Base-by-base conservation (phyloP, 2,888 invertebrate genomes). In the Unio pictorum region DNA sequence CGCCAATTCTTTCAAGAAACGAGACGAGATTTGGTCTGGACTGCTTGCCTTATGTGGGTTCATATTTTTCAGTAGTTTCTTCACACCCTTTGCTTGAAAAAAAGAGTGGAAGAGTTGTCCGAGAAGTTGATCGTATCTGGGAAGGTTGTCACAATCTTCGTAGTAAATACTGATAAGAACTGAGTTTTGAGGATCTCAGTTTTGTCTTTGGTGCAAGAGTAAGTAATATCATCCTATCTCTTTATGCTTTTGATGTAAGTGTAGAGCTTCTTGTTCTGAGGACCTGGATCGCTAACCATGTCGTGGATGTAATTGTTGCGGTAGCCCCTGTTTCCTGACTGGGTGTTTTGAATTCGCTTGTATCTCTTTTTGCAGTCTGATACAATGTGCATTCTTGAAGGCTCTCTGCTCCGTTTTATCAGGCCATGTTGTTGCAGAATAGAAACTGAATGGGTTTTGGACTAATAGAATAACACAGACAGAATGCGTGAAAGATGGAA, bases 11-110 rank as follows among this genome's bases (percentile, higher is more conserved):
- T 71, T 67, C 58, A 76, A 45, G 59, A 69, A 60, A 20, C 71
- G n/a, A 3, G 74, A 20, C 3, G 59, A 59, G 45, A 74, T 68
- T n/a, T 23, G 20, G 56, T 68, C 72, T 18, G 70, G 72, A n/a
- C 72, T 71, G 15, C 59, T 26, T 23, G 71, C 67, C 55, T 74
- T 73, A 45, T 72, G 57, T 18, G 72, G 71, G 54, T 76, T 61
- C 20, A 74, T 61, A 28, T 68, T 56, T 20, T 61, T 17, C 3
- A 74, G 71, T 6, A 63, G 11, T 54, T 63, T 63, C 61, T 11
- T 61, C 18, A 61, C 28, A 34, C 61, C 61, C 8, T 7, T 28
- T 26, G 17, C 34, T 28, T 28, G 4, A 20, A 62, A 45, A 45
- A 17, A 23, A 7, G 11, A 62, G 11, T n/a, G 26, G 4, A 45